Conservation (phyloP, 2,888 invertebrate genomes). For the Saturnia pavonia region DNA sequence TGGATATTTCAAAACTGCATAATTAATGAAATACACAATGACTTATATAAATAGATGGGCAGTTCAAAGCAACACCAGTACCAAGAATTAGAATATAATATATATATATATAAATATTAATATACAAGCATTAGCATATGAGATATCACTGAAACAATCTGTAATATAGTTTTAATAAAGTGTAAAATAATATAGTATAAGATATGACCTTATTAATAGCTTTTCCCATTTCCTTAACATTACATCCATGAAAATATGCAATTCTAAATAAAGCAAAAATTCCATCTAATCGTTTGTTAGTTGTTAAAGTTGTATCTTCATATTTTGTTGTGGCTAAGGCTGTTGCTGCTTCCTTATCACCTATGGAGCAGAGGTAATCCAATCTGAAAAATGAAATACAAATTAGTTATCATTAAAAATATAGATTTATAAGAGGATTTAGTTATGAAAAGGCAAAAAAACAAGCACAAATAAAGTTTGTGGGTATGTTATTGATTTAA, state of each 20-base stretch:
- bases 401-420: neutral
- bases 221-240: slow-evolving; percentile 82
- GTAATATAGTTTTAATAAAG: neutral
- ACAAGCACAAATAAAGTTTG: neutral
- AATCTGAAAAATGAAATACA: slow-evolving; percentile 55
- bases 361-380: slow-evolving; percentile 80
- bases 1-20: no score
- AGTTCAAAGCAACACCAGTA: no score
- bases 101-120: no score
- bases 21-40: no score
- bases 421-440: neutral
- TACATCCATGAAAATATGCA: slow-evolving; percentile 82
- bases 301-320: slow-evolving; percentile 79
- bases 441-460: no score
- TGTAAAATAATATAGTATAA: neutral
- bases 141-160: neutral
- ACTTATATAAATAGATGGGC: neutral
- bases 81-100: no score
- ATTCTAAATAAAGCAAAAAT: slow-evolving; percentile 81
- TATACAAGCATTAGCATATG: neutral
- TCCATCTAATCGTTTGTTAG: slow-evolving; percentile 80
- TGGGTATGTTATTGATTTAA: neutral
- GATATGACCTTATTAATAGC: slow-evolving; percentile 75
- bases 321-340: slow-evolving; percentile 76
- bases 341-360: slow-evolving; percentile 79